Percentiles rank a stretch among this genome's conserved stretches.
These are phyloP conservation scores for Falco columbarius DNA, from an alignment of 2,797 vertebrate species.

Conservation along the genomic window DNA sequence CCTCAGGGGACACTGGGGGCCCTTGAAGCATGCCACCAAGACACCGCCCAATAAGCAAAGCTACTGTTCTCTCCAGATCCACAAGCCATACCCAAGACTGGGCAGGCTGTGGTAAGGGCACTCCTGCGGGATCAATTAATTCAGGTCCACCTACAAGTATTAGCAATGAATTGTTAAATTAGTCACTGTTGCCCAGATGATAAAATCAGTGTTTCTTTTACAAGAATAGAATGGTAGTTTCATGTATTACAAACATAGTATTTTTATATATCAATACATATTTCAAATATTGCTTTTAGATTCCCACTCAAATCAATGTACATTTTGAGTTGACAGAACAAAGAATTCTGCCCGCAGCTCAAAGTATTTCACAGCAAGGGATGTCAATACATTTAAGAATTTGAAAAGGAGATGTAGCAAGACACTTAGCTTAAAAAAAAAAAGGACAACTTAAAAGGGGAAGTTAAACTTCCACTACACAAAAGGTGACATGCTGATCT, in stretches of 20 bases:
- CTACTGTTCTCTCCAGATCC: constrained; percentile 93
- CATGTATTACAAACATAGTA: background rate
- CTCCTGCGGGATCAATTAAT: constrained; percentile 85
- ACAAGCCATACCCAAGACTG: constrained; percentile 97
- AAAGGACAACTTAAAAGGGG: background rate
- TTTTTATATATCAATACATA: background rate
- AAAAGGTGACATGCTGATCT: background rate
- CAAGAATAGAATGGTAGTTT: background rate
- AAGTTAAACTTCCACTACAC: background rate
- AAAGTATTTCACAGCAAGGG: background rate
- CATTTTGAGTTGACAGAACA: background rate
- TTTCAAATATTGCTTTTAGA: background rate
- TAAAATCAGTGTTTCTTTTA: background rate
- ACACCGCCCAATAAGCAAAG: constrained; percentile 92
- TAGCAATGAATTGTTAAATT: background rate
- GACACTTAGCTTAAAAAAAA: background rate
- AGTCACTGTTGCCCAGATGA: background rate
- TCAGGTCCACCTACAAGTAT: constrained; percentile 86
- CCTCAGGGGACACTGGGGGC: constrained; percentile 87
- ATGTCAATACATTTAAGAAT: background rate
- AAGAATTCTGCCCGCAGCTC: background rate
- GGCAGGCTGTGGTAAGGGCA: constrained; percentile 83
- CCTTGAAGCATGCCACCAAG: constrained; percentile 98
- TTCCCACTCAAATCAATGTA: background rate
- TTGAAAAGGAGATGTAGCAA: background rate